Percentiles rank a stretch among this genome's conserved stretches.
Conservation (phyloP, 2,888 invertebrate genomes). For the Drosophila ochracea region DNA sequence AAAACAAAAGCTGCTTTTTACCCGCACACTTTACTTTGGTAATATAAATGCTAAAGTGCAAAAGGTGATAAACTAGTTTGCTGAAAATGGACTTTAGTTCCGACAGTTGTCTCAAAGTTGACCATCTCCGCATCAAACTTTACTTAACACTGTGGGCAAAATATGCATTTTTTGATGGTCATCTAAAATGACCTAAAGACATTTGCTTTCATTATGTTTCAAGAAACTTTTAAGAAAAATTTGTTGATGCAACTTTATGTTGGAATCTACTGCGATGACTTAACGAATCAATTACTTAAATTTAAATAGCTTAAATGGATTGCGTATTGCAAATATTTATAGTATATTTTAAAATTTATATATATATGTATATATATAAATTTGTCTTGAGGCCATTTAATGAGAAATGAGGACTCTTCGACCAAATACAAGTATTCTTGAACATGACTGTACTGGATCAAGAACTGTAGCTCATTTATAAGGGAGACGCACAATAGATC, state of each 20-base stretch:
- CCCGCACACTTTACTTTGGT: slow-evolving; percentile 70
- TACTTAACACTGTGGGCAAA: slow-evolving; percentile 6
- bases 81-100: slow-evolving; percentile 67
- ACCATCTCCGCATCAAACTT: slow-evolving; percentile 22
- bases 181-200: background rate
- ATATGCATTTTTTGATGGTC: background rate
- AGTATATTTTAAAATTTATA: background rate
- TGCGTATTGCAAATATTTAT: background rate
- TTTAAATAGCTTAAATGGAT: background rate
- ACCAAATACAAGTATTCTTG: background rate
- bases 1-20: slow-evolving; percentile 65
- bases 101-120: slow-evolving; percentile 74
- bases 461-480: background rate
- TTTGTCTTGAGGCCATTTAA: background rate
- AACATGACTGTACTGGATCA: background rate
- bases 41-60: slow-evolving; percentile 65
- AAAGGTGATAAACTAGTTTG: slow-evolving; percentile 60
- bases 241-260: background rate
- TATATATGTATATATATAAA: too few relatives aligned
- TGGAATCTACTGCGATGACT: background rate
- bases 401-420: background rate
- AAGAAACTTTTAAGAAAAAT: background rate
- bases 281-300: background rate
- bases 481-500: background rate
- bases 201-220: background rate